Evolutionary conservation across 2,113 vertebrate genomes (phyloP), one percentile per base, ranked within the genome.

Genomic region (Motacilla tschutschensis): DNA sequence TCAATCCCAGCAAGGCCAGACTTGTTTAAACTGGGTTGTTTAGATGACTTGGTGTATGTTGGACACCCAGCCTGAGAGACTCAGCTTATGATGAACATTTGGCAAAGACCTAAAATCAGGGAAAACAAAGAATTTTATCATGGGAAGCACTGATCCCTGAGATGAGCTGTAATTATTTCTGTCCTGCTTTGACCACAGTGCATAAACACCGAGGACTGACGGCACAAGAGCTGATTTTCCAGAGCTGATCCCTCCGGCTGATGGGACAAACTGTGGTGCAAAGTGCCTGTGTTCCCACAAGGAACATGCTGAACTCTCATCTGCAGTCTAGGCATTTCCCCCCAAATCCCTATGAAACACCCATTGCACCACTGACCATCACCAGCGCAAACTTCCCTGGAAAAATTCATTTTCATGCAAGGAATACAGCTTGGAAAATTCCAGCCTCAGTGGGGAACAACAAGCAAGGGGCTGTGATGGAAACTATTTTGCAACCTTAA

Each of bases 201-300:
- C 1, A 0, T 33, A 87, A 91, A 60, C 35, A 46, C 28, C 0
- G 0, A n/a, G 43, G 24, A 36, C 22, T 1, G 8, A 58, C 0
- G 0, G 60, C 47, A 57, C 17, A 36, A 69, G 26, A 48, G n/a
- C 33, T 0, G 2, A 4, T 36, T 81, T 79, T 73, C 64, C 46
- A 54, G 79, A 51, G 57, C 24, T 7, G 12, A 57, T 53, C 1
- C 1, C 51, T 85, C 21, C 0, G 0, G 47, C 35, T 26, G 35
- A 55, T 18, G 65, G 53, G 57, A 35, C 2, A 10, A 46, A 1
- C 60, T 48, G 29, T 3, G 8, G 40, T 44, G 21, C 71, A 47
- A 82, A 81, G 36, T 5, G 17, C 31, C 47, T 8, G 2, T 40
- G 28, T 40, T 31, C 65, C 74, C 8, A 0, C 2, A 5, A 44